These are phyloP conservation scores for Coryphaenoides rupestris DNA, from an alignment of 2,113 vertebrate species.

Conservation along the genomic window DNA sequence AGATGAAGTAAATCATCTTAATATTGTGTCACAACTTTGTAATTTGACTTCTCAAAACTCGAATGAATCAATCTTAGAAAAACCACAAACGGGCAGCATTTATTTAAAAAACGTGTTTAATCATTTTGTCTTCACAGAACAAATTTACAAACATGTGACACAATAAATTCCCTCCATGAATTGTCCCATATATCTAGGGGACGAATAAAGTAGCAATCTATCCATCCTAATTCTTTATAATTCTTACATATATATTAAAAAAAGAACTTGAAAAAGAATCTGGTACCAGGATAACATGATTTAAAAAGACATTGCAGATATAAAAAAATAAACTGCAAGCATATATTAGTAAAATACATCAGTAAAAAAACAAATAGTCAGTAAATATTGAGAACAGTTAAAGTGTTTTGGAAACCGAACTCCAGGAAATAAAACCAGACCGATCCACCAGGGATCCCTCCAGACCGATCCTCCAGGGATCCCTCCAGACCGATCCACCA, in stretches of 20 bases:
- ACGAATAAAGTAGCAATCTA: too few species aligned
- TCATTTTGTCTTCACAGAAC: slow-evolving; percentile 23
- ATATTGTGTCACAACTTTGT: slow-evolving; percentile 60
- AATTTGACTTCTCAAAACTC: slow-evolving; percentile 15
- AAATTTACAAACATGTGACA: slow-evolving; percentile 55
- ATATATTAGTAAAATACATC: too few species aligned
- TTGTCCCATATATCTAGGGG: too few species aligned
- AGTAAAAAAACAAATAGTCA: too few species aligned
- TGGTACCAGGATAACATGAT: background rate
- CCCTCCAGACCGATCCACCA: too few species aligned
- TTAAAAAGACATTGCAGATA: too few species aligned
- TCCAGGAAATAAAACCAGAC: too few species aligned
- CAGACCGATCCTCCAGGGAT: too few species aligned
- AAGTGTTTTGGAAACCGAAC: too few species aligned
- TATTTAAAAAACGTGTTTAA: slow-evolving; percentile 35
- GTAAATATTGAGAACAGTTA: too few species aligned
- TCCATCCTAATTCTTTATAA: too few species aligned
- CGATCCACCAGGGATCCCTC: too few species aligned
- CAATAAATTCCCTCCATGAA: slow-evolving; percentile 34
- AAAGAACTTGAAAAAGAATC: background rate
- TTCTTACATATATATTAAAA: background rate
- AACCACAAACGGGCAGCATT: slow-evolving; percentile 30
- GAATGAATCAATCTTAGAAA: background rate
- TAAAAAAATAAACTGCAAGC: background rate
- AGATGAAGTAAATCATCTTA: background rate